A percentile compares a stretch with the other conserved stretches of the same genome.
These are phyloP conservation scores for Cephalophus harveyi DNA, from an alignment of 2,113 vertebrate genomes.

Conservation along the genomic window DNA sequence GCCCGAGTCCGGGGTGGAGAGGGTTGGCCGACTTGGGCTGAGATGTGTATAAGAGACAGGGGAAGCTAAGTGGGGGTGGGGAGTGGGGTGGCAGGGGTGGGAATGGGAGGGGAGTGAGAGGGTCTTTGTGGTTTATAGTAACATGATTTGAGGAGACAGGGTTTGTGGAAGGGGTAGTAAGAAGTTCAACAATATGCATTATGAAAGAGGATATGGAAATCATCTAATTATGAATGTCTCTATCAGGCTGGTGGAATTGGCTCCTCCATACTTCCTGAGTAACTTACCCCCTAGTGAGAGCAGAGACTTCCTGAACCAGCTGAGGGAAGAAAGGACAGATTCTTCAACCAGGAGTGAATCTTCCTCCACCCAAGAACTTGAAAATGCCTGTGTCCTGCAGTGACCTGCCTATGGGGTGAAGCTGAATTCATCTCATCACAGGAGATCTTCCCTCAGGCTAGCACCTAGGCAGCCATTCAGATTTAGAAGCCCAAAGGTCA, in stretches of 20 bases:
- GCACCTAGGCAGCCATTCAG: background rate
- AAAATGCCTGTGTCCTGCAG: conserved; percentile 82
- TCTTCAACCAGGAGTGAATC: background rate
- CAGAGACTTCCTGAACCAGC: conserved; percentile 89
- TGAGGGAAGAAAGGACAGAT: conserved; percentile 81
- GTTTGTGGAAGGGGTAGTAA: background rate
- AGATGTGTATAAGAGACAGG: no score
- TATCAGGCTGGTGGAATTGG: conserved; percentile 90
- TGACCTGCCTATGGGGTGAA: conserved; percentile 66
- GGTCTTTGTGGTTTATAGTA: background rate
- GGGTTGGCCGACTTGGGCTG: conserved; percentile 33
- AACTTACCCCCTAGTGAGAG: conserved; percentile 93
- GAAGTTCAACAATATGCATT: background rate
- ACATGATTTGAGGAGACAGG: background rate
- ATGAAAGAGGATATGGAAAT: background rate
- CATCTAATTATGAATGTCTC: background rate
- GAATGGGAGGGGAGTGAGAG: background rate
- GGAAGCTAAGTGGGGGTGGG: no score
- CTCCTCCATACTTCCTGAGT: conserved; percentile 93
- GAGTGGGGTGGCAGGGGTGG: background rate
- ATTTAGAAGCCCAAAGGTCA: background rate
- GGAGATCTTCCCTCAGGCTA: background rate
- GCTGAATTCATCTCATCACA: background rate
- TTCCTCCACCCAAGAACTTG: background rate
- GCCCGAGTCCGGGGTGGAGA: conserved; percentile 44